Conservation (phyloP, 2,113 vertebrate species). For the Dromaius novaehollandiae region DNA sequence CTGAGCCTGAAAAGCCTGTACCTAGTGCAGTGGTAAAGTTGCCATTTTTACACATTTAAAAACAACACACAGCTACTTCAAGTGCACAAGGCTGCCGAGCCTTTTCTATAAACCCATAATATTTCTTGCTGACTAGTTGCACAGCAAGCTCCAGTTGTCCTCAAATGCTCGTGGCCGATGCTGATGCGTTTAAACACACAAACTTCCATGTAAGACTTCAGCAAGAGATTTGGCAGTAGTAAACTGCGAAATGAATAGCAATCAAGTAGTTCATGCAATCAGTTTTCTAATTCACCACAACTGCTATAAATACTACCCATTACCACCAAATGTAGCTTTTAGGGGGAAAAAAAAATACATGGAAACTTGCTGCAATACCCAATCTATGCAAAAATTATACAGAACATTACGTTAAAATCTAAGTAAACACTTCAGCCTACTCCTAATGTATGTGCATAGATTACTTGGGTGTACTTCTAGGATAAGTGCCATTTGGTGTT, state of each 20-base stretch:
- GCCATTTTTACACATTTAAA: not conserved
- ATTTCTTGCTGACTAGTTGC: not conserved
- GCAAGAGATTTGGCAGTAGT: not conserved
- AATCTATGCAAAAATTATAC: conserved; percentile 62
- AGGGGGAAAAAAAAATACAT: conserved; percentile 25
- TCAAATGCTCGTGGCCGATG: not conserved
- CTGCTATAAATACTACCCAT: conserved; percentile 49
- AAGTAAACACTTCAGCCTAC: conserved; percentile 48
- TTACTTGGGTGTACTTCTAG: conserved; percentile 31
- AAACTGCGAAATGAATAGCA: conserved; percentile 32
- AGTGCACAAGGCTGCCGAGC: accelerated
- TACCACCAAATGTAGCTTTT: conserved; percentile 42
- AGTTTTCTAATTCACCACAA: conserved; percentile 52
- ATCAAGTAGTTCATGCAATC: conserved; percentile 49
- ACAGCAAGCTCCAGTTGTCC: not conserved
- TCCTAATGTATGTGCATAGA: conserved; percentile 53
- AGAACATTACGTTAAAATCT: conserved; percentile 44
- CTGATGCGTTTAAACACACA: not conserved
- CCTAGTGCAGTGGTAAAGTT: not conserved
- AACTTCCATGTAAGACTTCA: not conserved
- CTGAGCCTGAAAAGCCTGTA: not conserved
- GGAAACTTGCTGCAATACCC: conserved; percentile 36
- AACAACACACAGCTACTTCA: not conserved
- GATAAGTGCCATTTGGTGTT: conserved; percentile 39
- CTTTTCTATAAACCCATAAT: not conserved